phyloP scores from a whole-genome alignment of 92 coral and sea anemone species.

The Anthopleura xanthogrammica region DNA sequence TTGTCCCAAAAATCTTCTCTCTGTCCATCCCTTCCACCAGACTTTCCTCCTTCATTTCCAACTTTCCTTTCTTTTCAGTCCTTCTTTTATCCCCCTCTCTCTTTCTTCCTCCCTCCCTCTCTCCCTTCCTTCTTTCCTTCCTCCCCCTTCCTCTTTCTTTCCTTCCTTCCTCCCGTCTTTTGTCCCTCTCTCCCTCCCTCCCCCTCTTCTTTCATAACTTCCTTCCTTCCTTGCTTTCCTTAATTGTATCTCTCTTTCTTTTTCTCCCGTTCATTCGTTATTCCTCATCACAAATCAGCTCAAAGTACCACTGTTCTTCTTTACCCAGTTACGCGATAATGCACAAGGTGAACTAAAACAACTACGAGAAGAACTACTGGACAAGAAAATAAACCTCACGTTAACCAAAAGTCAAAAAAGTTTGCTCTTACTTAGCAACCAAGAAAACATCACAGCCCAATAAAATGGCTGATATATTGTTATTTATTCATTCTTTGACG shows the following conservation, averaged over 20 bases:
- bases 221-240: background rate
- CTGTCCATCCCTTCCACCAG: background rate
- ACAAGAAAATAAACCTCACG: conserved; percentile 90
- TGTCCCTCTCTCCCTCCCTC: too few relatives aligned
- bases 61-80: too few relatives aligned
- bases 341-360: conserved; percentile 94
- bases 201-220: background rate
- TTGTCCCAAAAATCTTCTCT: background rate
- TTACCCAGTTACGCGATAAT: conserved; percentile 79
- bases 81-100: too few relatives aligned
- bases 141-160: too few relatives aligned
- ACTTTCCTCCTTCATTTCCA: too few relatives aligned
- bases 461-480: background rate
- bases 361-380: conserved; percentile 85
- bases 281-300: too few relatives aligned
- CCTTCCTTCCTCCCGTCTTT: too few relatives aligned
- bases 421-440: conserved; percentile 54
- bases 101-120: too few relatives aligned
- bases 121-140: too few relatives aligned
- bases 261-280: too few relatives aligned
- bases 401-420: conserved; percentile 85
- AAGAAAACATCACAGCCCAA: conserved; percentile 73
- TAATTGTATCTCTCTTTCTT: too few relatives aligned
- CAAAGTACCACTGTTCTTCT: background rate
- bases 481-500: background rate